Evolutionary conservation across 2,888 invertebrate species (phyloP).

Genomic region (Euplexia lucipara): DNA sequence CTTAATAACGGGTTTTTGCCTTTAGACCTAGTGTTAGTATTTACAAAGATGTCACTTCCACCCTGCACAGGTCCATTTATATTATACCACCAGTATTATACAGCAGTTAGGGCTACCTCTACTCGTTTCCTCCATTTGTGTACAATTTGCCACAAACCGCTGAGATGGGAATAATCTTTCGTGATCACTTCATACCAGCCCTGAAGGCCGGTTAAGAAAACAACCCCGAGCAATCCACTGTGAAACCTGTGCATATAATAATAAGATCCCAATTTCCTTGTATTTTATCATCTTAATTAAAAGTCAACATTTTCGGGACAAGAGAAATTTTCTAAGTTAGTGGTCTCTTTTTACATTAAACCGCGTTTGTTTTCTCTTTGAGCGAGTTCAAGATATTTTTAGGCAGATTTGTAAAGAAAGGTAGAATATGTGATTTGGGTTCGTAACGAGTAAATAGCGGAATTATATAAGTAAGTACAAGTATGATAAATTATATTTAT

Average conservation of each 20-base stretch:
- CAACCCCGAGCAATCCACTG: constrained; percentile 6
- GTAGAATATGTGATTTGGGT: constrained; percentile 30
- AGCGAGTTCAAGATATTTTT: constrained; percentile 29
- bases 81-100: neutral
- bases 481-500: too few species aligned
- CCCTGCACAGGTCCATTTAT: too few species aligned
- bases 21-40: too few species aligned
- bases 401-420: constrained; percentile 23
- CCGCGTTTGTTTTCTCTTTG: constrained; percentile 51
- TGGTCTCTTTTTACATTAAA: constrained; percentile 51
- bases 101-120: neutral
- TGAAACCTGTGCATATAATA: neutral
- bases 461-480: neutral
- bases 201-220: constrained; percentile 35
- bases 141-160: constrained; percentile 31
- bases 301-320: constrained; percentile 59
- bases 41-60: too few species aligned
- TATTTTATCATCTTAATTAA: constrained; percentile 52
- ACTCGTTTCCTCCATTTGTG: constrained; percentile 22
- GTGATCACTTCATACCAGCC: constrained; percentile 52
- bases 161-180: constrained; percentile 47
- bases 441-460: neutral
- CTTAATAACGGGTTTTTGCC: too few species aligned
- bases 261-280: constrained; percentile 32
- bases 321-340: constrained; percentile 56